These are phyloP conservation scores for Chlorops oryzae DNA, from an alignment of 1,140 invertebrate species.

Conservation along the genomic window DNA sequence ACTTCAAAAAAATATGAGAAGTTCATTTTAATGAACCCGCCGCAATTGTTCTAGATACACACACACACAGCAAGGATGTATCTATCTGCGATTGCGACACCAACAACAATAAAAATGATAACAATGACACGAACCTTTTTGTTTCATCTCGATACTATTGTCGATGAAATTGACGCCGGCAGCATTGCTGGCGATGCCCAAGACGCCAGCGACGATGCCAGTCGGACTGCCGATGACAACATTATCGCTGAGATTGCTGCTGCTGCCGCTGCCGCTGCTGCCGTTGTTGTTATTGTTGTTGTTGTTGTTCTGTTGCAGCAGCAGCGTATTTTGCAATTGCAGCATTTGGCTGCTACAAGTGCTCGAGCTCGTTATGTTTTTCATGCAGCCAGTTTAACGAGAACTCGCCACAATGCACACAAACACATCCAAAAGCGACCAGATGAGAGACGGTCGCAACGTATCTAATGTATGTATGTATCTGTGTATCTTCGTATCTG, in stretches of 20 bases:
- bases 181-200: not conserved
- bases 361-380: slow-evolving; percentile 44
- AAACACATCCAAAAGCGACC: not conserved
- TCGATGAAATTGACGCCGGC: not conserved
- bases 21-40: no score
- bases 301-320: slow-evolving; percentile 13
- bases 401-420: not conserved
- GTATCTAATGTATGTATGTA: no score
- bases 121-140: slow-evolving; percentile 16
- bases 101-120: no score
- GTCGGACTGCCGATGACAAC: not conserved
- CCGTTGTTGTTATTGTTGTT: slow-evolving; percentile 6
- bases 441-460: no score
- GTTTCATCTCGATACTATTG: slow-evolving; percentile 8
- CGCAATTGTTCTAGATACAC: no score
- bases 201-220: not conserved
- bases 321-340: slow-evolving; percentile 42
- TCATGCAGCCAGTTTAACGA: slow-evolving; percentile 41
- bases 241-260: no score
- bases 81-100: no score
- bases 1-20: no score
- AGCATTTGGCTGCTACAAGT: slow-evolving; percentile 44
- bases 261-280: slow-evolving; percentile 13
- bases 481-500: no score
- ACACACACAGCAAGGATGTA: no score